A percentile compares a stretch with the other conserved stretches of the same genome.
Conservation (phyloP, 2,113 vertebrate species). For the Mobula hypostoma region DNA sequence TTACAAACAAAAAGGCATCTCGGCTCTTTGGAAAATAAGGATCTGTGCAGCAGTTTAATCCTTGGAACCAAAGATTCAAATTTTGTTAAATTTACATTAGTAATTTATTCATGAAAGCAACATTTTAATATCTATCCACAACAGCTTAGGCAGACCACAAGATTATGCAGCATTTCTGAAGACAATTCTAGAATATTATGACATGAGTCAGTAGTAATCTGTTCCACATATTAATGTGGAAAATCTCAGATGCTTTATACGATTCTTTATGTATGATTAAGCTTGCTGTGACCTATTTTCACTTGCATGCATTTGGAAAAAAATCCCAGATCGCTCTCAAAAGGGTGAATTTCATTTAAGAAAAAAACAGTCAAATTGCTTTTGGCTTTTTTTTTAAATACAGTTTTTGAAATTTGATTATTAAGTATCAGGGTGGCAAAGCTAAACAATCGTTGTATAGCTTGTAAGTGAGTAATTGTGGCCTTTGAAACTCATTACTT, state of each 20-base stretch:
- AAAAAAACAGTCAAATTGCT: neutral
- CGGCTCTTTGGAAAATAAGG: neutral
- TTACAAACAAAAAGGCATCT: neutral
- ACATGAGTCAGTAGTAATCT: slow-evolving; percentile 17
- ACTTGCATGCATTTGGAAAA: neutral
- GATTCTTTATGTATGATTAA: neutral
- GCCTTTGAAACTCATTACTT: slow-evolving; percentile 4
- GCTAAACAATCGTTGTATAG: neutral
- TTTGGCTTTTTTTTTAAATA: neutral
- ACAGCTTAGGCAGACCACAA: slow-evolving; percentile 5
- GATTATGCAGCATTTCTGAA: slow-evolving; percentile 23
- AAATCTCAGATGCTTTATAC: neutral
- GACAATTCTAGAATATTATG: slow-evolving; percentile 31
- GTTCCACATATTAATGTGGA: slow-evolving; percentile 30
- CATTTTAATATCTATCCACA: slow-evolving; percentile 24
- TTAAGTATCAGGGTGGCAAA: neutral
- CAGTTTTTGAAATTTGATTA: neutral
- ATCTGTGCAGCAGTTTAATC: slow-evolving; percentile 13
- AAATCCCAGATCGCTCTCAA: neutral
- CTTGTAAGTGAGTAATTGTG: neutral
- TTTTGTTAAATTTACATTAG: neutral
- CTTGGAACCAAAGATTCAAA: slow-evolving; percentile 2
- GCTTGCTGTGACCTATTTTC: slow-evolving; percentile 22
- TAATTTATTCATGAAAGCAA: slow-evolving; percentile 30
- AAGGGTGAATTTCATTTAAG: neutral